Percentiles rank a stretch among this genome's conserved stretches.
These are phyloP conservation scores for Orchestia grillus DNA, from an alignment of 1,140 invertebrate species.

Conservation along the genomic window DNA sequence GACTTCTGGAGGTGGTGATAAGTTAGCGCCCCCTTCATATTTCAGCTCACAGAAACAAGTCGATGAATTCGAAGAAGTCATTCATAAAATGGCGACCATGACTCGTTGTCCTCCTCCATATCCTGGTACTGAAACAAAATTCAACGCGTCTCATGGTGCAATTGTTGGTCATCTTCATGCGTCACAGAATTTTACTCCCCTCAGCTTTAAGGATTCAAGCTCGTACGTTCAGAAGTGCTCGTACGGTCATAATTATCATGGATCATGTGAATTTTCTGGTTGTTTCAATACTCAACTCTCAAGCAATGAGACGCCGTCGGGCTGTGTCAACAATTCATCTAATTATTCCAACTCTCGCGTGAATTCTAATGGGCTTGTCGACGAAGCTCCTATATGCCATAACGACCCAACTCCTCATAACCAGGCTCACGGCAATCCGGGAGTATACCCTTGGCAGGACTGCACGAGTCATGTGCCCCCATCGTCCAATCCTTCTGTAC, in stretches of 20 bases:
- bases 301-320: neutral
- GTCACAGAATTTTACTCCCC: neutral
- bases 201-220: neutral
- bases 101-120: slow-evolving; percentile 41
- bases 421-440: neutral
- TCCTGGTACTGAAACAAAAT: neutral
- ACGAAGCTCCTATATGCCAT: neutral
- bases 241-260: neutral
- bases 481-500: neutral
- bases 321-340: neutral
- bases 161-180: neutral
- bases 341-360: neutral
- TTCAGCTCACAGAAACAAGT: neutral
- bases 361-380: neutral
- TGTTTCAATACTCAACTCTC: neutral
- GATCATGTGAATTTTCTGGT: neutral
- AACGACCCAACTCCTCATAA: neutral
- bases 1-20: neutral
- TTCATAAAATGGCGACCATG: slow-evolving; percentile 37
- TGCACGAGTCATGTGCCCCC: neutral
- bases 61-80: slow-evolving; percentile 47
- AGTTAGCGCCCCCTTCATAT: neutral
- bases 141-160: neutral
- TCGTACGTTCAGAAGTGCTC: neutral
- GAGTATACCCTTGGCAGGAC: neutral